Percentiles rank a stretch among this genome's conserved stretches.
These are phyloP conservation scores for Chloromyia formosa DNA, from an alignment of 2,888 invertebrate species.

Conservation along the genomic window DNA sequence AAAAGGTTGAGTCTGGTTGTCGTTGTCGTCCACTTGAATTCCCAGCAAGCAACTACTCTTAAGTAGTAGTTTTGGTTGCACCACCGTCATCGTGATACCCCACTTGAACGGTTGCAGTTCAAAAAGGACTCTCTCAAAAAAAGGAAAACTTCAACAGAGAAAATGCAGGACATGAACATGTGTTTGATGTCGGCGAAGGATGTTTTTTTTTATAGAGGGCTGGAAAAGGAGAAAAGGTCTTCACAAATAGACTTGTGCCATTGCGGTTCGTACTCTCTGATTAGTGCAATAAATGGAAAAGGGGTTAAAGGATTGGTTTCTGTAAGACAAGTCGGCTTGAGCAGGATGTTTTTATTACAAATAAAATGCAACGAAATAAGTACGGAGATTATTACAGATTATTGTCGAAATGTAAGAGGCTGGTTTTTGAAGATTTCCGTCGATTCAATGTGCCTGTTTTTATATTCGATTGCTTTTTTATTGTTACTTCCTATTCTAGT, in stretches of 20 bases:
- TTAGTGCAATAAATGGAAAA: slow-evolving; percentile 19
- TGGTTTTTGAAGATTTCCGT: background rate
- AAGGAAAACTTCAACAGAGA: background rate
- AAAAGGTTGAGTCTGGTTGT: background rate
- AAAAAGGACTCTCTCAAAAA: slow-evolving; percentile 20
- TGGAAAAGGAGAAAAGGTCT: background rate
- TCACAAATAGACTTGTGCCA: slow-evolving; percentile 18
- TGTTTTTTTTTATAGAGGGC: background rate
- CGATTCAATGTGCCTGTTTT: background rate
- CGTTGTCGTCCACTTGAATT: slow-evolving; percentile 6
- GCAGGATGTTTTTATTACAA: slow-evolving; percentile 1
- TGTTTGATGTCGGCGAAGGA: slow-evolving; percentile 20
- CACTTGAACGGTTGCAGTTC: slow-evolving; percentile 28
- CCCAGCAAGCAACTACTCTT: background rate
- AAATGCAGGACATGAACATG: slow-evolving; percentile 3
- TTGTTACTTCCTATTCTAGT: no score
- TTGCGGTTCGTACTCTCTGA: background rate
- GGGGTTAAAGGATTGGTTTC: background rate
- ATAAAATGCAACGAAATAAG: slow-evolving; percentile 14
- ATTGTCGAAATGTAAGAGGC: slow-evolving; percentile 7
- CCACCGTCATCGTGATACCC: slow-evolving; percentile 4
- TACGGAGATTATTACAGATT: slow-evolving; percentile 15
- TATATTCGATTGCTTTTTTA: background rate
- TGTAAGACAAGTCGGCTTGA: slow-evolving; percentile 9
- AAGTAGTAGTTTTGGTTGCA: slow-evolving; percentile 2